Conservation (phyloP, 2,888 invertebrate genomes). For the Drosophila recens region DNA sequence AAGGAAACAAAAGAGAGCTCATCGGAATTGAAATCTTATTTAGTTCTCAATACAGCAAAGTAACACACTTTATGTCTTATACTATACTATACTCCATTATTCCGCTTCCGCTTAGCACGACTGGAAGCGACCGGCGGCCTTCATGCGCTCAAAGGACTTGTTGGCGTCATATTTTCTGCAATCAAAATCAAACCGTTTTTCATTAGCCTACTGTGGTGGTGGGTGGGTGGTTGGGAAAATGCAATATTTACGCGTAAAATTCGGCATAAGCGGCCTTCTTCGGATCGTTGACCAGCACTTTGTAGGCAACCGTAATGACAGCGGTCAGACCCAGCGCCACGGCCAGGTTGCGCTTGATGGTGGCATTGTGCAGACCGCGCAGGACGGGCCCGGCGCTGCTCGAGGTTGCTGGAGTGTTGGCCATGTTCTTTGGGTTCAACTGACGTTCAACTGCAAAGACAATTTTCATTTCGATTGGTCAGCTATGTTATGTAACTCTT, state of each 20-base stretch:
- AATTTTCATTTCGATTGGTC: slow-evolving; percentile 35
- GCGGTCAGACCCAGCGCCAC: slow-evolving; percentile 85
- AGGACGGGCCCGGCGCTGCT: slow-evolving; percentile 88
- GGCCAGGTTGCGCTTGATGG: slow-evolving; percentile 87
- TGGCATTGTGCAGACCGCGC: slow-evolving; percentile 88
- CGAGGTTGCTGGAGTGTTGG: slow-evolving; percentile 82
- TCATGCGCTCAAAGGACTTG: slow-evolving; percentile 85
- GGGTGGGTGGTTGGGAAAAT: too few species aligned
- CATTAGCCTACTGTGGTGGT: not conserved
- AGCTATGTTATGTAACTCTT: slow-evolving; percentile 69
- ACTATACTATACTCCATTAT: slow-evolving; percentile 47
- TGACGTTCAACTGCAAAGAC: slow-evolving; percentile 32
- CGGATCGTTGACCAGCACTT: slow-evolving; percentile 86
- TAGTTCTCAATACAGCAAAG: slow-evolving; percentile 63
- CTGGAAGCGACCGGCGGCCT: slow-evolving; percentile 84
- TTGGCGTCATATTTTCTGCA: slow-evolving; percentile 84
- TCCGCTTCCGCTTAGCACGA: slow-evolving; percentile 84
- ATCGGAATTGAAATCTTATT: slow-evolving; percentile 68
- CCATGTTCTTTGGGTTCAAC: slow-evolving; percentile 70
- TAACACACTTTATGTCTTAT: slow-evolving; percentile 63
- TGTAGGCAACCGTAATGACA: slow-evolving; percentile 85
- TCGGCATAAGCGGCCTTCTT: slow-evolving; percentile 89
- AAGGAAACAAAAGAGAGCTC: slow-evolving; percentile 16
- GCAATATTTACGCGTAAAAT: slow-evolving; percentile 89
- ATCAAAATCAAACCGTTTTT: slow-evolving; percentile 9